A percentile compares a stretch with the other conserved stretches of the same genome.
Conservation (phyloP, 2,113 vertebrate genomes). For the Oostethus manadensis region DNA sequence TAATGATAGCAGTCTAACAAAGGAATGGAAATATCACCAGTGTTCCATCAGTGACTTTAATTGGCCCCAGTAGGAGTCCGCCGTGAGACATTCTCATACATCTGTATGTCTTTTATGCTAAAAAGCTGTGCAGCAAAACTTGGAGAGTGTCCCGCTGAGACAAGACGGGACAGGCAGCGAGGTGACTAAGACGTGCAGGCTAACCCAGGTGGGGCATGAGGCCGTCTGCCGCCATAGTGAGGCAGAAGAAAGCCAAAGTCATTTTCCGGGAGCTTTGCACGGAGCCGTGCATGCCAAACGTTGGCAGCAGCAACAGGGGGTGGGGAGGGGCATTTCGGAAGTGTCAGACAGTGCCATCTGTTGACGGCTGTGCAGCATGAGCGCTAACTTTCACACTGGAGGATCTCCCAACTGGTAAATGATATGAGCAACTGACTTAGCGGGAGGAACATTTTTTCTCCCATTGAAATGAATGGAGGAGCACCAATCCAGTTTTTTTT, state of each 20-base stretch:
- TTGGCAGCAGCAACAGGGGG: conserved; percentile 62
- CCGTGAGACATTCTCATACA: no score
- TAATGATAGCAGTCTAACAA: neutral
- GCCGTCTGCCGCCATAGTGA: neutral
- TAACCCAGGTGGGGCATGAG: neutral
- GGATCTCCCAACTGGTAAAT: conserved; percentile 25
- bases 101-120: no score
- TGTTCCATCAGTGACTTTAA: no score
- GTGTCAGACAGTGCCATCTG: conserved; percentile 72
- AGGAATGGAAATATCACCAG: no score
- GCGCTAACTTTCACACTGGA: conserved; percentile 51
- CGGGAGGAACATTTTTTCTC: neutral
- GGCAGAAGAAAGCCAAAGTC: conserved; percentile 41
- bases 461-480: no score
- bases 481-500: no score
- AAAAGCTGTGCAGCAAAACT: no score
- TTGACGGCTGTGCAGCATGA: conserved; percentile 55
- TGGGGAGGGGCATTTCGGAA: conserved; percentile 30
- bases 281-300: conserved; percentile 49
- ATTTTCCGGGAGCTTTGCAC: conserved; percentile 54
- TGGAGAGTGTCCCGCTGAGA: neutral
- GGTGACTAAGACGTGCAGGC: neutral
- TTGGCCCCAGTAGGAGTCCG: no score
- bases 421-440: conserved; percentile 3
- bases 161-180: neutral